Evolutionary conservation across 1,140 invertebrate species (phyloP).

Genomic region (Atta colombica): DNA sequence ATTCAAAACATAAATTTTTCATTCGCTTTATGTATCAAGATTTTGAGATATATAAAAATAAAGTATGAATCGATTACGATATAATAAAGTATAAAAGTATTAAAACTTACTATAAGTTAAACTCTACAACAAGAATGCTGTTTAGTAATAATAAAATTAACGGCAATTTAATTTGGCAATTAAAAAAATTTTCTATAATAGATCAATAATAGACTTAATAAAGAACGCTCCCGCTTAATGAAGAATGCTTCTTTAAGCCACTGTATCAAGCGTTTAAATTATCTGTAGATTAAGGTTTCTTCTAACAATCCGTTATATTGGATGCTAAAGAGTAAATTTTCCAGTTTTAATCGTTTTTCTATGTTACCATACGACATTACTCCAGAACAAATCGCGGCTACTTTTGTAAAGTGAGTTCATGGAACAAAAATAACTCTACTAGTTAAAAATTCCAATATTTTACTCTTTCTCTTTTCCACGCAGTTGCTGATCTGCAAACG

Average conservation of each 20-base stretch:
- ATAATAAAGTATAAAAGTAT: neutral
- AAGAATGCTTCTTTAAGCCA: neutral
- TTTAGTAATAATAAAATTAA: neutral
- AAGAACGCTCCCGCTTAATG: neutral
- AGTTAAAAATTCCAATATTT: constrained; percentile 46
- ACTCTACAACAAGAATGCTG: neutral
- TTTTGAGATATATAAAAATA: neutral
- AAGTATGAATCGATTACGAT: neutral
- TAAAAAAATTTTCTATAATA: neutral
- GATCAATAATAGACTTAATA: constrained; percentile 1
- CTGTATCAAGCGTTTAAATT: constrained; percentile 30
- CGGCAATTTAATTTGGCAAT: neutral
- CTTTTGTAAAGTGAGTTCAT: constrained; percentile 47
- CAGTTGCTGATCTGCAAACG: neutral
- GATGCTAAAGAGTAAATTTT: constrained; percentile 45
- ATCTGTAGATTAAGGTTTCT: constrained; percentile 35
- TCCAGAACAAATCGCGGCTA: constrained; percentile 58
- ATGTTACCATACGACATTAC: constrained; percentile 53
- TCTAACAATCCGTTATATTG: constrained; percentile 54
- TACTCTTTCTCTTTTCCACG: neutral
- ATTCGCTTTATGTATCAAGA: neutral
- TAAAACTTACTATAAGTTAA: constrained; percentile 19
- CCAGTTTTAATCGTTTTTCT: constrained; percentile 56
- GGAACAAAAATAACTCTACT: constrained; percentile 49
- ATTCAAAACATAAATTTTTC: neutral